Percentiles rank a stretch among this genome's conserved stretches.
Evolutionary conservation across 2,113 vertebrate species (phyloP).

Genomic region (Takifugu flavidus): DNA sequence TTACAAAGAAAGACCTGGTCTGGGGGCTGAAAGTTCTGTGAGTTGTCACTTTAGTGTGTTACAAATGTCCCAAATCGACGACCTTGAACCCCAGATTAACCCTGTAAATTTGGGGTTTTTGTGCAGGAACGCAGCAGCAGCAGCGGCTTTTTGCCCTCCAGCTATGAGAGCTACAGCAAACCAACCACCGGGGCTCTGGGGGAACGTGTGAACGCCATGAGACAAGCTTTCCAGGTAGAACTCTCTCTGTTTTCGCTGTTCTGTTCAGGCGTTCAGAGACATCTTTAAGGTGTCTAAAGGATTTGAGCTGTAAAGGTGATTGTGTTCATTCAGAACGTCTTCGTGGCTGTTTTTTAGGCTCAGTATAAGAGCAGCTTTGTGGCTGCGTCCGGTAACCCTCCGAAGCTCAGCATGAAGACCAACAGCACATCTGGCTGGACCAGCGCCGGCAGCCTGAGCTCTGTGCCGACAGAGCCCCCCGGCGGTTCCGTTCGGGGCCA

Average conservation of each 20-base stretch:
- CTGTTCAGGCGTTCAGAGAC: too few species aligned
- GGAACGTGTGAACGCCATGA: constrained; percentile 96
- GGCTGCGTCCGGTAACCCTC: constrained; percentile 87
- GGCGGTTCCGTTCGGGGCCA: constrained; percentile 53
- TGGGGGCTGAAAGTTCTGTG: constrained; percentile 91
- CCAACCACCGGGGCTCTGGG: constrained; percentile 93
- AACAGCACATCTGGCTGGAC: constrained; percentile 91
- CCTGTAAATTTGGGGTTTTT: not conserved
- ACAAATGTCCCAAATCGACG: not conserved
- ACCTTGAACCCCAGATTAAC: too few species aligned
- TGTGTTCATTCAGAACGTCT: not conserved
- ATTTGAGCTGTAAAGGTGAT: not conserved
- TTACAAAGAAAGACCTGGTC: constrained; percentile 91
- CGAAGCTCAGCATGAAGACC: constrained; percentile 86
- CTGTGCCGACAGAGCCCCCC: constrained; percentile 79
- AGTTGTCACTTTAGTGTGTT: constrained; percentile 52
- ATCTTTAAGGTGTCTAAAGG: too few species aligned
- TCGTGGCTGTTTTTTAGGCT: constrained; percentile 69
- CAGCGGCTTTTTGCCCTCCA: constrained; percentile 66
- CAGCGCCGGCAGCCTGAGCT: constrained; percentile 95
- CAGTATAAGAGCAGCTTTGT: constrained; percentile 99
- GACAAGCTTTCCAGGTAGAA: constrained; percentile 93
- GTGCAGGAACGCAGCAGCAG: constrained; percentile 82
- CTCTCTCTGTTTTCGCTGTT: too few species aligned
- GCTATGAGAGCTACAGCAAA: constrained; percentile 85